Evolutionary conservation across 2,888 invertebrate species (phyloP).

Genomic region (Eurois occulta): DNA sequence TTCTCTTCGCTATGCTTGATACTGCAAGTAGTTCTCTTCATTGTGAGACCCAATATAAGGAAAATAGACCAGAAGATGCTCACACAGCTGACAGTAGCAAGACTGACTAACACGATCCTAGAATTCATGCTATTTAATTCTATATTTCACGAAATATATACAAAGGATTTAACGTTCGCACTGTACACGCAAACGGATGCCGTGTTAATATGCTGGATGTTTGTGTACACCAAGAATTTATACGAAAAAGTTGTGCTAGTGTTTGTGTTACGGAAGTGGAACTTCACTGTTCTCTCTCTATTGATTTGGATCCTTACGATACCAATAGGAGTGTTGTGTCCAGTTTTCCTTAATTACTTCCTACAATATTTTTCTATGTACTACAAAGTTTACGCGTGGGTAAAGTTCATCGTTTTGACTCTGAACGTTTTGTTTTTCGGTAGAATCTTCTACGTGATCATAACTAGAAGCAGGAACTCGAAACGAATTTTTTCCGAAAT

Average conservation of each 20-base stretch:
- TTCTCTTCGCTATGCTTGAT: constrained; percentile 72
- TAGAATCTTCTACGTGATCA: constrained; percentile 76
- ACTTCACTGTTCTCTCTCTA: constrained; percentile 66
- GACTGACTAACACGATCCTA: constrained; percentile 73
- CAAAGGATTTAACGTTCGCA: constrained; percentile 60
- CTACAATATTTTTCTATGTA: constrained; percentile 30
- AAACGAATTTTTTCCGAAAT: constrained; percentile 49
- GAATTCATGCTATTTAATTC: constrained; percentile 71
- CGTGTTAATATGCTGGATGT: constrained; percentile 79
- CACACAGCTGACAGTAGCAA: constrained; percentile 76
- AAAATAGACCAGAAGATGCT: constrained; percentile 80
- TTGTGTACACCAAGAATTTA: constrained; percentile 80
- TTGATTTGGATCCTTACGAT: constrained; percentile 74
- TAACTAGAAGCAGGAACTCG: constrained; percentile 50
- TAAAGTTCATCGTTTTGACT: constrained; percentile 75
- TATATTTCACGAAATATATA: neutral
- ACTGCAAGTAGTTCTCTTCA: constrained; percentile 71
- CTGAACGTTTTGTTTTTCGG: constrained; percentile 76
- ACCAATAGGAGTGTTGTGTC: constrained; percentile 72
- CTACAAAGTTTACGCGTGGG: constrained; percentile 70
- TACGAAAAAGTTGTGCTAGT: constrained; percentile 82
- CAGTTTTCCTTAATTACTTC: constrained; percentile 38
- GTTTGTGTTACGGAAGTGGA: constrained; percentile 69
- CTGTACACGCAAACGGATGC: constrained; percentile 77
- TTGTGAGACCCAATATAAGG: constrained; percentile 72